Conservation (phyloP, 2,113 vertebrate species). For the Myodes glareolus region DNA sequence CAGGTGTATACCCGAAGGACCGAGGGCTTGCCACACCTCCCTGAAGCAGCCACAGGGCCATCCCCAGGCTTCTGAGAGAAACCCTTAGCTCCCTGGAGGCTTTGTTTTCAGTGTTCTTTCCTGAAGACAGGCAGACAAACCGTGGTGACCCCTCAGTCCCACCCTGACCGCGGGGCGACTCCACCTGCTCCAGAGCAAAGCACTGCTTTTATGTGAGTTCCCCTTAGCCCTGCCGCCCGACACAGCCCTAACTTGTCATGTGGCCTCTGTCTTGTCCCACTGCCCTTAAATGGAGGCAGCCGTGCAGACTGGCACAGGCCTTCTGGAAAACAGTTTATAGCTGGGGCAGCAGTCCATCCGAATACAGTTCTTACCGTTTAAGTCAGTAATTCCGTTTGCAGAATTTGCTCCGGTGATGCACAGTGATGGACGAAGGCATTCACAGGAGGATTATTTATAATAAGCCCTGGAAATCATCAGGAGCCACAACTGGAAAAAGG, state of each 20-base stretch:
- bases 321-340: not conserved
- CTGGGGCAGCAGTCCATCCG: not conserved
- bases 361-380: not conserved
- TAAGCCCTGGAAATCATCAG: not conserved
- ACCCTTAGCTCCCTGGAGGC: not conserved
- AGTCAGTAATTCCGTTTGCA: not conserved
- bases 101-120: not conserved
- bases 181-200: not conserved
- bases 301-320: not conserved
- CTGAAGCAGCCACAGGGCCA: not conserved
- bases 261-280: not conserved
- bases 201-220: not conserved
- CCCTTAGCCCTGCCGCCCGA: not conserved
- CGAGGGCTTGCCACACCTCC: not conserved
- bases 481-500: not conserved
- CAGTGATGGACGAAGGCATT: not conserved
- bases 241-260: not conserved
- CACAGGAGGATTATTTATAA: not conserved
- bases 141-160: not conserved
- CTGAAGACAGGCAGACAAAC: not conserved
- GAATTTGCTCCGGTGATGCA: not conserved
- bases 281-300: conserved; percentile 6
- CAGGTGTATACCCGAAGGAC: not conserved
- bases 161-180: not conserved
- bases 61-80: not conserved